Evolutionary conservation across 2,888 invertebrate species (phyloP), one percentile per base, ranked within the genome.

Genomic region (Eupithecia tripunctaria): DNA sequence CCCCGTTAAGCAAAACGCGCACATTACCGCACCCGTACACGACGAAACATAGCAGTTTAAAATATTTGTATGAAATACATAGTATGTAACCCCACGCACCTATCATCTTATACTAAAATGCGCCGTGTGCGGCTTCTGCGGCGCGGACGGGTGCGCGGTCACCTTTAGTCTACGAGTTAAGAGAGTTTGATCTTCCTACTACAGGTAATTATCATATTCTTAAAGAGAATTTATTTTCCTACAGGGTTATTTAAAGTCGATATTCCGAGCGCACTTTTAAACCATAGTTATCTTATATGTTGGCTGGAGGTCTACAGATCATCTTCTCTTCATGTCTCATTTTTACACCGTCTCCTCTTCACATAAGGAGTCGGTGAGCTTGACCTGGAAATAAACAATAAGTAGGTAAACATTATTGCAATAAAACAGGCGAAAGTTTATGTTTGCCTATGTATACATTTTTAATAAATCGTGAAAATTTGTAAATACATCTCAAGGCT

Each of bases 281-380:
- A n/a, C 32, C 32, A 32, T 18, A 59, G 59, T 59, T 18, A n/a
- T 62, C 18, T 18, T n/a, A 62, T 18, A 18, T 7, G 27, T 36
- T 27, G 15, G 15, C 10, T 62, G 27, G 15, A 32, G 59, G 15
- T 60, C 21, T 60, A 27, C 18, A 12, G 36, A 64, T 64, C 2
- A 64, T 64, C 64, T 64, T 66, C 1, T 4, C 38, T 43, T 69
- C 65, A 77, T 81, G 76, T 78, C 77, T 75, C n/a, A 6, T 79
- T 67, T 71, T 76, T 64, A 84, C 70, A 82, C 83, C 78, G 85
- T 80, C 79, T 84, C 82, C 83, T 88, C 85, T 81, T 87, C 89
- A 1, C 78, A 76, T 69, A 88, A 79, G 77, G 86, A 83, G 84
- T 83, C 83, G 62, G 83, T 70, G 36, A 80, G 73, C 62, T 67